phyloP scores from a whole-genome alignment of 2,888 invertebrate genomes.

The Leptopilina myrica region DNA sequence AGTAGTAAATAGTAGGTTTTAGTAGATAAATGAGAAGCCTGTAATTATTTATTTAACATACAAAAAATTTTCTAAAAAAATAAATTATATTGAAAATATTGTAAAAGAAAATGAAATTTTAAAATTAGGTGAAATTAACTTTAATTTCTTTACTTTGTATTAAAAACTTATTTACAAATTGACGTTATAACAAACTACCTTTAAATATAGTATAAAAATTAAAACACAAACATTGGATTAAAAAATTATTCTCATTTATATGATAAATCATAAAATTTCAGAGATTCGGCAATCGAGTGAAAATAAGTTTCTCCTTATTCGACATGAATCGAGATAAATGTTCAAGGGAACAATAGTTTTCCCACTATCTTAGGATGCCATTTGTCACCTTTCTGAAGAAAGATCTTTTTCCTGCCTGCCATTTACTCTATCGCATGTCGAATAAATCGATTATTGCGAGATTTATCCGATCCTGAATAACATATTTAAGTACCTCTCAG shows the following conservation, averaged over 20 bases:
- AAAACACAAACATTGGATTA: not conserved
- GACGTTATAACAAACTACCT: too few species aligned
- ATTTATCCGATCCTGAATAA: slow-evolving; percentile 15
- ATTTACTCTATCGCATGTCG: slow-evolving; percentile 1
- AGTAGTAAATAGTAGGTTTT: too few species aligned
- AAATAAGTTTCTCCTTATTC: slow-evolving; percentile 19
- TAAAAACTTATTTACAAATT: too few species aligned
- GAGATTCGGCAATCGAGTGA: not conserved
- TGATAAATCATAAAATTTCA: not conserved
- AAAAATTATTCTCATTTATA: not conserved
- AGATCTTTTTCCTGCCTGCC: slow-evolving; percentile 18
- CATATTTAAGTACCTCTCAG: slow-evolving; percentile 13
- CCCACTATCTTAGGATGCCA: slow-evolving; percentile 25
- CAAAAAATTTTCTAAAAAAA: too few species aligned
- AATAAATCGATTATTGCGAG: slow-evolving; percentile 20
- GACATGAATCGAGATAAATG: slow-evolving; percentile 26
- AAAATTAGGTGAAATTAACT: too few species aligned
- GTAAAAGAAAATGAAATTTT: too few species aligned
- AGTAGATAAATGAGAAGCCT: too few species aligned
- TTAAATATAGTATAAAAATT: too few species aligned
- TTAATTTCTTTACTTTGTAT: too few species aligned
- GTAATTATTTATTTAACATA: too few species aligned
- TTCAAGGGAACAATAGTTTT: slow-evolving; percentile 16
- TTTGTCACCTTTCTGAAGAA: slow-evolving; percentile 27
- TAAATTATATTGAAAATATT: too few species aligned